Conservation (phyloP, 2,113 vertebrate genomes). For the Chaenocephalus aceratus region DNA sequence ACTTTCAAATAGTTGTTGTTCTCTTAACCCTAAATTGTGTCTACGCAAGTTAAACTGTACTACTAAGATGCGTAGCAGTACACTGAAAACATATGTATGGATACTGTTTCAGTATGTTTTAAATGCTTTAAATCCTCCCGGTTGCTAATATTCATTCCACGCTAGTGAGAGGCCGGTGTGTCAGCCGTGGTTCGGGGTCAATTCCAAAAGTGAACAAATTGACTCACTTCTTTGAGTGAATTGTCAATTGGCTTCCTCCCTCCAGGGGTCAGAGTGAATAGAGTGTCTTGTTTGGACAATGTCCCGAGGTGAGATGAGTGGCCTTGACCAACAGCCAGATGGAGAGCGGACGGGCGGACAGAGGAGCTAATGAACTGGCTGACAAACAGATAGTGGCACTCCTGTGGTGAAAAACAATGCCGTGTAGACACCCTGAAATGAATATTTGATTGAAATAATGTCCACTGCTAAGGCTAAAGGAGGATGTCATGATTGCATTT, state of each 20-base stretch:
- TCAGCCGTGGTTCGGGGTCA: constrained; percentile 72
- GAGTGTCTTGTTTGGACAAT: constrained; percentile 79
- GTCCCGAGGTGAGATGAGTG: constrained; percentile 70
- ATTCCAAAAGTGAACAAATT: constrained; percentile 78
- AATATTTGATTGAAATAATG: constrained; percentile 66
- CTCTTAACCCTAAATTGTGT: background rate
- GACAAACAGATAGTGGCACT: constrained; percentile 36
- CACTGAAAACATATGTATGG: constrained; percentile 6
- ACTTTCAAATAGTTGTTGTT: background rate
- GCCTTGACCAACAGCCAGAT: constrained; percentile 52
- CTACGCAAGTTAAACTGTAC: background rate
- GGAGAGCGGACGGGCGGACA: constrained; percentile 38
- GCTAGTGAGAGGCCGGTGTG: constrained; percentile 61
- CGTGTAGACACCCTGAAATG: constrained; percentile 61
- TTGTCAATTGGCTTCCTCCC: constrained; percentile 75
- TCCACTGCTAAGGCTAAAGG: constrained; percentile 14
- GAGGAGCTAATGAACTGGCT: constrained; percentile 35
- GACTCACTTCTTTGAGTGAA: constrained; percentile 77
- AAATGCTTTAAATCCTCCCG: background rate
- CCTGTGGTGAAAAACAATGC: constrained; percentile 56
- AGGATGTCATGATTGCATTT: constrained; percentile 44
- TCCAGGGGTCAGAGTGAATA: constrained; percentile 75
- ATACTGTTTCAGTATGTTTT: constrained; percentile 7
- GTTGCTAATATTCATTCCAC: constrained; percentile 38
- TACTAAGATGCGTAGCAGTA: background rate